phyloP scores from a whole-genome alignment of 2,797 vertebrate genomes.

The Varecia variegata region DNA sequence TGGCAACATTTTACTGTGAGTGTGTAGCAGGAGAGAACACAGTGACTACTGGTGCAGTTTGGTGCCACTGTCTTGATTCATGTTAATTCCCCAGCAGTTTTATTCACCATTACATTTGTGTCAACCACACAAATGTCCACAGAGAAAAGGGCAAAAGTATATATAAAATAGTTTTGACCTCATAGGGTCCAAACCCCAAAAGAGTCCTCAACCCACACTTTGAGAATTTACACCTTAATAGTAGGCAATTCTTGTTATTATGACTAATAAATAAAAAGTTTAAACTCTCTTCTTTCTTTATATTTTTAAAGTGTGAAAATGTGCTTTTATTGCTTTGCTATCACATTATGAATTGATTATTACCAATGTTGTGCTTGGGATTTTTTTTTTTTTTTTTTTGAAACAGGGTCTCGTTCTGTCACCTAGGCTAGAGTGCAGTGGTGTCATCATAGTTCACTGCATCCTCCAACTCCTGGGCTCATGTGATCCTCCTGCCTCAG shows the following conservation, averaged over 20 bases:
- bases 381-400: not conserved
- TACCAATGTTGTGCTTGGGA: not conserved
- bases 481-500: not conserved
- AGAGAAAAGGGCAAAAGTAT: not conserved
- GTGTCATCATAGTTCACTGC: not conserved
- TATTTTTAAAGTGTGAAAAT: slow-evolving; percentile 29
- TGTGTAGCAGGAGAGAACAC: not conserved
- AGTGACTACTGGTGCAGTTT: not conserved
- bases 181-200: not conserved
- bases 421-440: not conserved
- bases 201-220: not conserved
- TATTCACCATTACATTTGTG: not conserved
- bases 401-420: not conserved
- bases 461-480: not conserved
- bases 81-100: not conserved
- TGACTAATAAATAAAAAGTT: not conserved
- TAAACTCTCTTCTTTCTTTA: not conserved
- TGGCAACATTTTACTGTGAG: not conserved
- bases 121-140: not conserved
- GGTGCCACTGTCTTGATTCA: not conserved
- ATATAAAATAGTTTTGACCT: not conserved
- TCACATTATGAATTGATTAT: not conserved
- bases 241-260: not conserved
- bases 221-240: not conserved
- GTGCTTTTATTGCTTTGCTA: not conserved